Evolutionary conservation across 2,113 vertebrate species (phyloP), one percentile per base, ranked within the genome.

Genomic region (Theristicus caerulescens): DNA sequence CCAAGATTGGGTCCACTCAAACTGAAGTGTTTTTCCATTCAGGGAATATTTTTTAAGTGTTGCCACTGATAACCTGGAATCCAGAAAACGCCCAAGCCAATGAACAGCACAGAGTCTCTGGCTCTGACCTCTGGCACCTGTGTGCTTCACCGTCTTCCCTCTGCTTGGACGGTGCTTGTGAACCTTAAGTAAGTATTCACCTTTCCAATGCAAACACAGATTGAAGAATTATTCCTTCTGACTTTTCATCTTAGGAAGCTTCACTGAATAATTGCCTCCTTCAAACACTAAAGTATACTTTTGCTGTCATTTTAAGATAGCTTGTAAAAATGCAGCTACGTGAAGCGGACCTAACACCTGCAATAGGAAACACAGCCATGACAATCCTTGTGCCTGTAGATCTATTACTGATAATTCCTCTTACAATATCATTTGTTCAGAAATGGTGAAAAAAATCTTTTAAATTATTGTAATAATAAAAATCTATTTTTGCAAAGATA

Each of bases 381-480:
- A 79, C 44, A 82, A 81, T 61, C 55, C 52, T 61, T 74, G 40
- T 73, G 54, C 42, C 69, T 49, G 16, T 6, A 67, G 49, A 67
- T 86, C 52, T 77, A 11, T 55, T 46, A 54, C 38, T 86, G 29
- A 16, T 83, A 86, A 93, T 93, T 95, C n/a, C 34, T 91, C 54
- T 42, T 69, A 61, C 21, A 82, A 84, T 83, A 61, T 6, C 72
- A 20, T 81, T 90, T 76, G 87, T 31, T 79, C 66, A 78, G 57
- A 96, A 91, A 88, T 46, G 26, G 11, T 71, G 29, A 55, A 82
- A 73, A 72, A 54, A 65, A 26, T 51, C 32, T 65, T 93, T 90
- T 86, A 90, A 95, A 96, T 96, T 96, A 97, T 62, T 97, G 59
- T 59, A 66, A 88, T 70, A 96, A 97, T 96, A 96, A 97, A 97